Evolutionary conservation across 35 echinoderm and acorn worm species (phyloP).

Genomic region (Heliocidaris erythrogramma): DNA sequence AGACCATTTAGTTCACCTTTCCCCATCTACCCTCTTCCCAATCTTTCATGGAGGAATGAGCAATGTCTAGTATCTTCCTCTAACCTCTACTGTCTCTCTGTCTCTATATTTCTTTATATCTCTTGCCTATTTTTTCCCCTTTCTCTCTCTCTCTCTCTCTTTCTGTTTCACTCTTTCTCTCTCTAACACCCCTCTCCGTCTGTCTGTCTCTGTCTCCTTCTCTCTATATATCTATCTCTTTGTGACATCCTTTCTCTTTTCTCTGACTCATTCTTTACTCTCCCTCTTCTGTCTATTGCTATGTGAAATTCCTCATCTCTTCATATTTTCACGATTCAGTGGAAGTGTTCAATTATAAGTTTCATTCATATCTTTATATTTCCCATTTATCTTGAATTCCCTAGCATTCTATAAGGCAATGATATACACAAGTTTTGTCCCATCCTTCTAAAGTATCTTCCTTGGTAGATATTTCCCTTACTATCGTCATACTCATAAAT

Average conservation of each 20-base stretch:
- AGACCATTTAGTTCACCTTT: conserved; percentile 28
- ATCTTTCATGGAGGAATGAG: neutral
- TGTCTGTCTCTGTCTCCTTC: neutral
- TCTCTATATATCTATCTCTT: neutral
- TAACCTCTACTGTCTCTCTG: neutral
- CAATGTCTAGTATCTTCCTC: neutral
- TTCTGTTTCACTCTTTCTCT: neutral
- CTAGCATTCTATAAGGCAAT: too few relatives aligned
- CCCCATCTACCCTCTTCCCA: neutral
- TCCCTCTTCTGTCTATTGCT: neutral
- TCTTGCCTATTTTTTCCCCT: neutral
- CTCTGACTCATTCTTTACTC: neutral
- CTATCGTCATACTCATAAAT: too few relatives aligned
- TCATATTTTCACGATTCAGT: too few relatives aligned
- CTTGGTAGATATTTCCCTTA: too few relatives aligned
- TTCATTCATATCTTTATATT: too few relatives aligned
- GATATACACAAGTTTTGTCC: too few relatives aligned
- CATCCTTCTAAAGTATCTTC: too few relatives aligned
- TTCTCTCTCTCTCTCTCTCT: neutral
- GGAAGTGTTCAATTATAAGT: too few relatives aligned
- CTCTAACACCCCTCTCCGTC: too few relatives aligned
- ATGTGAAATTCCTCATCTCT: neutral
- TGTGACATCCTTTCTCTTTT: neutral
- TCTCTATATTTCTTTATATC: neutral
- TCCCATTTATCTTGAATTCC: too few relatives aligned